Evolutionary conservation across 2,888 invertebrate genomes (phyloP).

Genomic region (Diaprepes abbreviatus): DNA sequence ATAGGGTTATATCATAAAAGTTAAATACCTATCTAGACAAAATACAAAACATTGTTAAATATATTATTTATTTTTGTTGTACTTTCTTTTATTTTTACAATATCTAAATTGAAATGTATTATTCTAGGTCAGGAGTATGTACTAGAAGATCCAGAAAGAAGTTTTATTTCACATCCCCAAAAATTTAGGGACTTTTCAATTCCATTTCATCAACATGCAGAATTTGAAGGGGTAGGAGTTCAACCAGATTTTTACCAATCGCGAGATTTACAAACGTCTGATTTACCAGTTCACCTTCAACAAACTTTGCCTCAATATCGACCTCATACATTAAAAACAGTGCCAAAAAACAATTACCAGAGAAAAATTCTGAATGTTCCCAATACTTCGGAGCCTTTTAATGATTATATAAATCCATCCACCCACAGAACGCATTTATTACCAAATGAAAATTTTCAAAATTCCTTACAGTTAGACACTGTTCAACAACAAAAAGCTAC

Average conservation of each 20-base stretch:
- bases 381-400: conserved; percentile 41
- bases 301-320: conserved; percentile 66
- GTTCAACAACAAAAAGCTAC: neutral
- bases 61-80: too few species aligned
- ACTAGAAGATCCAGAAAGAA: conserved; percentile 60
- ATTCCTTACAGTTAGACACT: neutral
- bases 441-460: conserved; percentile 33
- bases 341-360: neutral
- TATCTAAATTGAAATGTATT: conserved; percentile 48
- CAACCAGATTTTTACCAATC: conserved; percentile 57
- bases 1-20: too few species aligned
- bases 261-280: conserved; percentile 65
- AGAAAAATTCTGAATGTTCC: conserved; percentile 69
- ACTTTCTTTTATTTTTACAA: too few species aligned
- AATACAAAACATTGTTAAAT: too few species aligned
- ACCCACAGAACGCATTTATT: conserved; percentile 71
- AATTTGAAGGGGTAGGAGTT: conserved; percentile 2
- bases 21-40: too few species aligned
- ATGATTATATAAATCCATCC: conserved; percentile 61
- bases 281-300: conserved; percentile 64
- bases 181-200: conserved; percentile 10
- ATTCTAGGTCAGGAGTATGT: conserved; percentile 67
- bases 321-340: conserved; percentile 55
- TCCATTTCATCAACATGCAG: conserved; percentile 44
- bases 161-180: conserved; percentile 59